Evolutionary conservation across 2,113 vertebrate genomes (phyloP).

Genomic region (Hassar affinis): DNA sequence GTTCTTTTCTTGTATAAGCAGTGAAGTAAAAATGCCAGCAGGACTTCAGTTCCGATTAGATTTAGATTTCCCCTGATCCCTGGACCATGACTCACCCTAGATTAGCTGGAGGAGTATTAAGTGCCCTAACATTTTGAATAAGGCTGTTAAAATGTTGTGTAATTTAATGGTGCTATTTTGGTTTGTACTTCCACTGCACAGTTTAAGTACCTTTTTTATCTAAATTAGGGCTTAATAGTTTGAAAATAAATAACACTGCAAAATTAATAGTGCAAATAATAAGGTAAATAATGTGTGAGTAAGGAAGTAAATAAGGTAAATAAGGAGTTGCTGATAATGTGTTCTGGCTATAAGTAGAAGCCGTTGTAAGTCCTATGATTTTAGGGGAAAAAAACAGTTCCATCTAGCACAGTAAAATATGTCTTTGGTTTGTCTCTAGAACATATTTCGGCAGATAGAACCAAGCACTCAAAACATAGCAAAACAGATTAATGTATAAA

Average conservation of each 20-base stretch:
- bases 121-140: not conserved
- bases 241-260: not conserved
- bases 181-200: not conserved
- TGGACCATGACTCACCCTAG: conserved; percentile 8
- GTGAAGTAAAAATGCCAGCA: not conserved
- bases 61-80: not conserved
- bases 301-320: not conserved
- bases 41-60: not conserved
- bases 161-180: not conserved
- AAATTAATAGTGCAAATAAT: not conserved
- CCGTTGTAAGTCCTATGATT: not conserved
- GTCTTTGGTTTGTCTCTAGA: not conserved
- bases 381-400: not conserved
- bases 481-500: not conserved
- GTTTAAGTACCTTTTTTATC: not conserved
- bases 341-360: not conserved
- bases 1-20: not conserved
- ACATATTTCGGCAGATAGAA: not conserved
- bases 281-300: not conserved
- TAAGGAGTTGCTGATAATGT: not conserved
- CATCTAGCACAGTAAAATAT: not conserved
- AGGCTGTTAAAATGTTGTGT: not conserved
- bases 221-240: not conserved
- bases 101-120: conserved; percentile 4
- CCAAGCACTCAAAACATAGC: not conserved